phyloP scores from a whole-genome alignment of 2,888 invertebrate species.

The Lysandra bellargus region DNA sequence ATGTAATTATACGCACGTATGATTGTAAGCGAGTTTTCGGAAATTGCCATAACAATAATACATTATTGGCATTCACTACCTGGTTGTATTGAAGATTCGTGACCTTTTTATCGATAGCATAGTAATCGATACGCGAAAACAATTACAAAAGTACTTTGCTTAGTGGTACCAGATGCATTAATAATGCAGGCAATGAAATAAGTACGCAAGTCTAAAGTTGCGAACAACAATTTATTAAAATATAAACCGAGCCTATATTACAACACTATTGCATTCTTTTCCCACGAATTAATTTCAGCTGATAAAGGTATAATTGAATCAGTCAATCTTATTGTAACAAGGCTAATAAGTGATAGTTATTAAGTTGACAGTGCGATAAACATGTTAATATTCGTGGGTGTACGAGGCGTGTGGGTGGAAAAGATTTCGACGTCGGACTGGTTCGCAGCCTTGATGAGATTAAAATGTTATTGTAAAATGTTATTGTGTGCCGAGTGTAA shows the following conservation, averaged over 20 bases:
- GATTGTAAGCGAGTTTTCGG: neutral
- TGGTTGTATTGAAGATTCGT: neutral
- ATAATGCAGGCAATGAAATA: neutral
- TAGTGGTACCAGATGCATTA: neutral
- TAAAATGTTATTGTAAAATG: constrained; percentile 19
- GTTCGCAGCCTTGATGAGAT: constrained; percentile 17
- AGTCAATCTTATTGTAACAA: constrained; percentile 21
- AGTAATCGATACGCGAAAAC: neutral
- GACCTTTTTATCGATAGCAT: neutral
- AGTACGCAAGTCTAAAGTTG: neutral
- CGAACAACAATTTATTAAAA: neutral
- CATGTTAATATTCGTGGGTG: constrained; percentile 7
- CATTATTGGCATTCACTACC: constrained; percentile 9
- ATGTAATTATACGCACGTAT: constrained; percentile 2
- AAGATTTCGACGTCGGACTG: constrained; percentile 23
- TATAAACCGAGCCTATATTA: neutral
- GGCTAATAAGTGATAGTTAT: neutral
- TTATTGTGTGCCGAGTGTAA: constrained; percentile 18
- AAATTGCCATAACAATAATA: neutral
- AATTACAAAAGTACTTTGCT: neutral
- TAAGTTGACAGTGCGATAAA: constrained; percentile 20
- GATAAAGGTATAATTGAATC: neutral
- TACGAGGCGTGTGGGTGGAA: constrained; percentile 14
- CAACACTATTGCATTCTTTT: neutral
- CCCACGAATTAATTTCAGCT: neutral